Percentiles rank a stretch among this genome's conserved stretches.
phyloP scores from a whole-genome alignment of 2,113 vertebrate genomes.

The Antidorcas marsupialis region DNA sequence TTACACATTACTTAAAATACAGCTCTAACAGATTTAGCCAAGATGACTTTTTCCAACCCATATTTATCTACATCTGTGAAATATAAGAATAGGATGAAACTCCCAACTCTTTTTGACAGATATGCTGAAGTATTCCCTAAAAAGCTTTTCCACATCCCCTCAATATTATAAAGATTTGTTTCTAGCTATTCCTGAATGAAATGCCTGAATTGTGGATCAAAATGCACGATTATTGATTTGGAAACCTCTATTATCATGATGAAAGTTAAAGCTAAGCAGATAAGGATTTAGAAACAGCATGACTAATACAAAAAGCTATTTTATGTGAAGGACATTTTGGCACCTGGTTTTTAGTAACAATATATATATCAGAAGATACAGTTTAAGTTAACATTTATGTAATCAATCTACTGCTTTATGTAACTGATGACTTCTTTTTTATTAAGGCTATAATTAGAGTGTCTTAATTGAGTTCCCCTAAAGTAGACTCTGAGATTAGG shows the following conservation, averaged over 20 bases:
- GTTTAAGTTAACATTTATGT: background rate
- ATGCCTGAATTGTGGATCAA: background rate
- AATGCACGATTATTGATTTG: background rate
- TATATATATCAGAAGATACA: background rate
- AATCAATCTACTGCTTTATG: background rate
- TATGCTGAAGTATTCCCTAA: background rate
- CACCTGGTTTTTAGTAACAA: background rate
- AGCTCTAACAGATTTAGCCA: background rate
- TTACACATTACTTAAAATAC: constrained; percentile 4
- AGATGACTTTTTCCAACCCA: background rate
- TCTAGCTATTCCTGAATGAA: background rate
- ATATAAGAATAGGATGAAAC: background rate
- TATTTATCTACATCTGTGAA: constrained; percentile 7
- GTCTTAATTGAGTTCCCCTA: background rate
- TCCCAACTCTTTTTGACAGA: background rate
- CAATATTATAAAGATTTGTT: background rate
- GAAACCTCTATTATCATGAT: background rate
- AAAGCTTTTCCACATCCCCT: background rate
- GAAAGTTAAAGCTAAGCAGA: background rate
- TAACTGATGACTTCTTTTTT: background rate
- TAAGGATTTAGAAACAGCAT: background rate
- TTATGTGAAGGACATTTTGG: background rate
- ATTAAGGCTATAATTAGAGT: background rate
- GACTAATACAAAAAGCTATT: background rate
- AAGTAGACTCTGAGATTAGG: background rate